Conservation (phyloP, 23 tunicate species). For the Ascidia mentula region DNA sequence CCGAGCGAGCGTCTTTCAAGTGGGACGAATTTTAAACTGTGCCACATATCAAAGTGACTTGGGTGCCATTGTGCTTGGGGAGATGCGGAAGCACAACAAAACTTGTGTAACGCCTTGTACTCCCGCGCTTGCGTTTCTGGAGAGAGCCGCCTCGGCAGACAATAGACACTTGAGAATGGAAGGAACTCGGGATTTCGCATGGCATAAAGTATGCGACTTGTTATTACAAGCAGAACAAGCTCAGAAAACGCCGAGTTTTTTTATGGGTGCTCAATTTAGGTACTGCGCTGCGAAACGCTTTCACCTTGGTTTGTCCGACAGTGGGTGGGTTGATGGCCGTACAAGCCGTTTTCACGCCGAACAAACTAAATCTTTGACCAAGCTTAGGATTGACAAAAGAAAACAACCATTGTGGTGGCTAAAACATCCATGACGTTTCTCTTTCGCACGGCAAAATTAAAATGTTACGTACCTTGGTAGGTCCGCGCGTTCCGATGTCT, state of each 20-base stretch:
- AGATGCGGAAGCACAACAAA: slow-evolving; percentile 5
- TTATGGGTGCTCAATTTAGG: neutral
- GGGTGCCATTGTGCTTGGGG: neutral
- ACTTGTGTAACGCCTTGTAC: neutral
- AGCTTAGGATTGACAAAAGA: no score
- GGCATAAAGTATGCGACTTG: neutral
- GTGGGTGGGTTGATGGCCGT: no score
- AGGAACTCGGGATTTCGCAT: neutral
- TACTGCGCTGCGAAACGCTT: no score
- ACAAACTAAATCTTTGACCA: no score
- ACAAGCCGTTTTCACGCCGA: no score
- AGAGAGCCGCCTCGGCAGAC: neutral
- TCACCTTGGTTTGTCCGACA: no score
- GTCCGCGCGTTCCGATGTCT: no score
- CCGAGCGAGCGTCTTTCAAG: neutral
- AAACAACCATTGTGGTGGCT: no score
- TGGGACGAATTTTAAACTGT: neutral
- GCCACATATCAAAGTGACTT: slow-evolving; percentile 8
- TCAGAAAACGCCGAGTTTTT: neutral
- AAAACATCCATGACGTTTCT: no score
- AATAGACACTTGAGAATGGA: neutral
- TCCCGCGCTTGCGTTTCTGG: neutral
- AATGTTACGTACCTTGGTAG: no score
- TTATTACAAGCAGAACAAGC: neutral
- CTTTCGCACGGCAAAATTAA: no score